phyloP scores from a whole-genome alignment of 2,888 invertebrate genomes.

The Apotomis betuletana region DNA sequence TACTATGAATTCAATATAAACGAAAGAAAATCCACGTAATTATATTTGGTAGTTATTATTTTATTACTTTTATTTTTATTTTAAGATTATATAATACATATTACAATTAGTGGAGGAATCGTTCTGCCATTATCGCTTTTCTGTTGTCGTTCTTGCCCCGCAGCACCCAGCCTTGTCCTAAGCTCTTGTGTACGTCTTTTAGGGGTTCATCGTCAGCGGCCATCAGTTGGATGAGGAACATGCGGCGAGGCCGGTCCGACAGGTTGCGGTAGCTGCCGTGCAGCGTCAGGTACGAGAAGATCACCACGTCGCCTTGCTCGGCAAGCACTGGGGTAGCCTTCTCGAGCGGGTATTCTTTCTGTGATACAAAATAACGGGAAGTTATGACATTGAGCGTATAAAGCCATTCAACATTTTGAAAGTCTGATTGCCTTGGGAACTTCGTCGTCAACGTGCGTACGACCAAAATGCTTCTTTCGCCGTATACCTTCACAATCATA shows the following conservation, averaged over 20 bases:
- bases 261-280: conserved; percentile 77
- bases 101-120: conserved; percentile 51
- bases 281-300: conserved; percentile 76
- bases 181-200: conserved; percentile 64
- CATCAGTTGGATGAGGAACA: conserved; percentile 75
- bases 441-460: no score
- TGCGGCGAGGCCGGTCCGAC: conserved; percentile 64
- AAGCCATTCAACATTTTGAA: no score
- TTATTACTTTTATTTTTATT: no score
- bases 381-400: no score
- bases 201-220: conserved; percentile 74
- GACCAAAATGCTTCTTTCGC: no score
- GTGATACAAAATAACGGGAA: neutral
- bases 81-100: neutral
- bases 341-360: conserved; percentile 63
- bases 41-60: no score
- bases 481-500: no score
- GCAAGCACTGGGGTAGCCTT: conserved; percentile 67
- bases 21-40: no score
- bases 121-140: conserved; percentile 61
- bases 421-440: no score
- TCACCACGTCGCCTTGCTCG: conserved; percentile 71
- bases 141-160: conserved; percentile 65
- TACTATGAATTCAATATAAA: no score
- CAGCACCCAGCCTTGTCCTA: conserved; percentile 74